A percentile compares a stretch with the other conserved stretches of the same genome.
These are phyloP conservation scores for Caenorhabditis elegans DNA, from an alignment of 1,140 invertebrate genomes.

Conservation along the genomic window WBcel235 BX284605.5:16366501-16367000, in stretches of 20 bases:
- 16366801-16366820: too few relatives aligned
- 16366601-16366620: background rate
- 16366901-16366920: background rate
- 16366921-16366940: background rate
- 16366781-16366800: too few relatives aligned
- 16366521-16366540: too few relatives aligned
- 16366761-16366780: too few relatives aligned
- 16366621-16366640: background rate
- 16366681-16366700: background rate
- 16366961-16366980: constrained; percentile 31
- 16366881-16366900: background rate
- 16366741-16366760: background rate
- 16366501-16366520: too few relatives aligned
- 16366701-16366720: background rate
- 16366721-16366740: background rate
- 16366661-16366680: too few relatives aligned
- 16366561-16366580: too few relatives aligned
- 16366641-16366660: background rate
- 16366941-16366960: background rate
- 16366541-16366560: too few relatives aligned
- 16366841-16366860: too few relatives aligned
- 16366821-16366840: too few relatives aligned
- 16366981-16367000: constrained; percentile 10
- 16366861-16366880: too few relatives aligned
- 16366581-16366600: background rate